A percentile compares a stretch with the other conserved stretches of the same genome.
These are phyloP conservation scores for Caenorhabditis sp. DNA, from an alignment of 2,888 invertebrate species.

Conservation along the genomic window DNA sequence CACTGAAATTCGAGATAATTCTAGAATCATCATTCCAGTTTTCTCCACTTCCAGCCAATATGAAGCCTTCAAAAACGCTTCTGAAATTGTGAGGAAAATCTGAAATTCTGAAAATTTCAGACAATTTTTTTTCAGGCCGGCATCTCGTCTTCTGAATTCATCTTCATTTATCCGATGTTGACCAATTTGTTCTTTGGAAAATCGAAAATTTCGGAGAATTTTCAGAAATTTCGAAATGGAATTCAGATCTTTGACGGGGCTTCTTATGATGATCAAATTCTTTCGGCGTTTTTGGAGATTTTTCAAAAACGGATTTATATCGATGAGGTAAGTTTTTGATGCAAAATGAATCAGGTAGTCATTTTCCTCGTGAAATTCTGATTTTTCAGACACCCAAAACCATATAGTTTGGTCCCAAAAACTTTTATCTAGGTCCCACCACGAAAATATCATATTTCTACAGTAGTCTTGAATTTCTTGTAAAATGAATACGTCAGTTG, in stretches of 20 bases:
- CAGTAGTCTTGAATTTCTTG: too few species aligned
- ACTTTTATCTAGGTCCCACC: neutral
- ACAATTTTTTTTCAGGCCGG: conserved; percentile 14
- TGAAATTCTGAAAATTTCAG: neutral
- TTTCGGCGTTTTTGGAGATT: conserved; percentile 45
- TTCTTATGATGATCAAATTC: conserved; percentile 47
- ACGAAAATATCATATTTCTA: neutral
- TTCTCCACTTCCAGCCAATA: neutral
- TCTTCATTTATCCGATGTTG: conserved; percentile 47
- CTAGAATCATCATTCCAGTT: conserved; percentile 19
- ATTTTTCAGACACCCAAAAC: too few species aligned
- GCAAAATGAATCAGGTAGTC: neutral
- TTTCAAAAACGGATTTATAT: conserved; percentile 29
- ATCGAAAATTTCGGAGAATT: conserved; percentile 2
- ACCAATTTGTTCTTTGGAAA: conserved; percentile 19
- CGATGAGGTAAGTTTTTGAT: conserved; percentile 9
- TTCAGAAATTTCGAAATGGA: conserved; percentile 11
- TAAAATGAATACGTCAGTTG: too few species aligned
- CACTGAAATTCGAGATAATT: conserved; percentile 45
- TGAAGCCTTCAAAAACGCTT: neutral
- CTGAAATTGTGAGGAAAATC: neutral
- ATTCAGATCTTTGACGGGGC: conserved; percentile 52
- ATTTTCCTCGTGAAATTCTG: neutral
- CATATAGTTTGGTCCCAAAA: too few species aligned
- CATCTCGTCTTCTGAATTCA: conserved; percentile 38